A percentile compares a stretch with the other conserved stretches of the same genome.
phyloP scores from a whole-genome alignment of 2,113 vertebrate species.

The Orientallactaga bullata region DNA sequence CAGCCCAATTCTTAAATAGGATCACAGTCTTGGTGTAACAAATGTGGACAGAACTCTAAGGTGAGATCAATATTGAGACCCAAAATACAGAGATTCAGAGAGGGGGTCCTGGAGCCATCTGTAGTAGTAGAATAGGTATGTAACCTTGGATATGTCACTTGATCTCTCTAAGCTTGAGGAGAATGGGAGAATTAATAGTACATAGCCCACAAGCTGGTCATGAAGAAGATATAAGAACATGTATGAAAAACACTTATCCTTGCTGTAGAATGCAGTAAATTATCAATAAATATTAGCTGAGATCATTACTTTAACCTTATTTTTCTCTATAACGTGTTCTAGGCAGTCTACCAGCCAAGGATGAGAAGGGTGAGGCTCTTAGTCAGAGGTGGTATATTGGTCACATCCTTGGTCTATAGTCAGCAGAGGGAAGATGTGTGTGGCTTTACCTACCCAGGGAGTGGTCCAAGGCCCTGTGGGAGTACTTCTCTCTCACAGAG shows the following conservation, averaged over 20 bases:
- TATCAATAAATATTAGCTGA: not conserved
- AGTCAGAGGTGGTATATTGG: not conserved
- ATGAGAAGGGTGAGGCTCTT: not conserved
- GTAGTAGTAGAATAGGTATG: no score
- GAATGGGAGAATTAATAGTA: not conserved
- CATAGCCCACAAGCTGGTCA: not conserved
- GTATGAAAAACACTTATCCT: not conserved
- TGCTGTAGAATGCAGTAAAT: not conserved
- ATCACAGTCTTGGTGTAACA: not conserved
- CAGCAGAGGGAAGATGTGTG: not conserved
- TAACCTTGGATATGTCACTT: not conserved
- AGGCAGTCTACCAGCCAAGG: not conserved
- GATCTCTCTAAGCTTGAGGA: slow-evolving; percentile 11
- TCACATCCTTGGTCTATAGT: not conserved
- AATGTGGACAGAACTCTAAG: not conserved
- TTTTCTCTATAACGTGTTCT: slow-evolving; percentile 22
- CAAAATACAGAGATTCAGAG: not conserved
- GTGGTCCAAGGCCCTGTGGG: not conserved
- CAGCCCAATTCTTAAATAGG: not conserved
- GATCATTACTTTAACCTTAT: not conserved
- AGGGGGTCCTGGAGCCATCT: not conserved
- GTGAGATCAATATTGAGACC: not conserved
- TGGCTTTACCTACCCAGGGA: not conserved
- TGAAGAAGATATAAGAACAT: slow-evolving; percentile 10
- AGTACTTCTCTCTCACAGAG: not conserved